Evolutionary conservation across 2,888 invertebrate species (phyloP), one percentile per base, ranked within the genome.

Genomic region (Halictus quadricinctus): DNA sequence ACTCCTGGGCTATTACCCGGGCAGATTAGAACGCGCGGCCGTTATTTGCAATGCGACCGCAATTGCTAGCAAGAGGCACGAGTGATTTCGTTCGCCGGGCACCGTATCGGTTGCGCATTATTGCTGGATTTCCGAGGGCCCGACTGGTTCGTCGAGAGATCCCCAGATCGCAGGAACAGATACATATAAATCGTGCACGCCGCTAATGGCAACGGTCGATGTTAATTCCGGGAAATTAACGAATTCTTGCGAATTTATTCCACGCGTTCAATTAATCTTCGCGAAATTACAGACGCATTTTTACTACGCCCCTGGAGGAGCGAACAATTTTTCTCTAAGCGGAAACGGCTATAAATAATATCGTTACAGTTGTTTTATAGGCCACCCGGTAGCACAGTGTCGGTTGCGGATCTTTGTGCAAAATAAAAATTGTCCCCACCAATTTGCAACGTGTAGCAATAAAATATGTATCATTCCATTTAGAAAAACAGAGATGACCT

Each of bases 1-100:
- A 85, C 81, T 76, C 72, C 66, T n/a, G n/a, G 58, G 64, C 78
- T 50, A 86, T 80, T 85, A 85, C 78, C 36, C 72, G 69, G 36
- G 41, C 66, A 74, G 78, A 72, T 85, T 69, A 46, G 72, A 86
- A 72, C 43, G 41, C 69, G 58, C 58, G 48, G 70, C 43, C 72
- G 72, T 21, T 78, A 36, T 41, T 41, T 58, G 66, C 41, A 70
- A 85, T 78, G 58, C 50, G 58, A 29, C 70, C 76, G 74, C 72
- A 75, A 64, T 72, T 36, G 15, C n/a, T 48, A 43, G 54, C 66
- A n/a, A 18, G 41, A 46, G 25, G 3, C 29, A 43, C 58, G 60
- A 76, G 75, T 78, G 70, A 80, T 85, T 85, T 58, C 73, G 58
- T 60, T 60, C 75, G 25, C 60, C 76, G 54, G 15, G 41, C 46